Evolutionary conservation across 35 echinoderm and acorn worm species (phyloP).

Genomic region (Amphiura filiformis): DNA sequence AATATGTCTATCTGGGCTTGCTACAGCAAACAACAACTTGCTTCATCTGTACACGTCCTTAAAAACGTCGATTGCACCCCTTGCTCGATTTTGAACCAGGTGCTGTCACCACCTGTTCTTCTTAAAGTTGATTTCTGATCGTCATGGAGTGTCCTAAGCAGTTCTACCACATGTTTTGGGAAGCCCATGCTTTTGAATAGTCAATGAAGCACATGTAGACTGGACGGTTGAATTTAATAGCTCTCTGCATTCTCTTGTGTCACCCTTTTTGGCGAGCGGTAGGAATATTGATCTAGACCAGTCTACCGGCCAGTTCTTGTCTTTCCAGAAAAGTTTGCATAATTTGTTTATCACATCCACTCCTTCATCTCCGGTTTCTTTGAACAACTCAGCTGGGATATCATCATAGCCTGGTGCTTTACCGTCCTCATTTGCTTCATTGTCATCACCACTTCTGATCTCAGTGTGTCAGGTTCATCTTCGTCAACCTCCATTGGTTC

Average conservation of each 20-base stretch:
- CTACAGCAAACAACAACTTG: too few species aligned
- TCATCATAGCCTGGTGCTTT: constrained; percentile 17
- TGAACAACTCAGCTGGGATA: constrained; percentile 10
- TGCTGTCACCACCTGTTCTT: background rate
- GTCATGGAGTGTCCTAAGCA: constrained; percentile 16
- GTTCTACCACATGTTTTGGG: constrained; percentile 23
- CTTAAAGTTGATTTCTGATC: constrained; percentile 18
- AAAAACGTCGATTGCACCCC: too few species aligned
- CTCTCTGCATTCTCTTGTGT: constrained; percentile 43
- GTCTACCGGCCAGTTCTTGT: constrained; percentile 41
- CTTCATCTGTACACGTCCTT: too few species aligned
- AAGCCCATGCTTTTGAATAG: constrained; percentile 50
- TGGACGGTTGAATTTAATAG: constrained; percentile 14
- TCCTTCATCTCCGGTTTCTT: background rate
- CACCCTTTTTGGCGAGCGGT: constrained; percentile 36
- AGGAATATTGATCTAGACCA: constrained; percentile 9
- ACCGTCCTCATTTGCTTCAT: background rate
- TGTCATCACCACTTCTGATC: background rate
- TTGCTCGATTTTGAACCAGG: too few species aligned
- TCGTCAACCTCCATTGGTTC: background rate
- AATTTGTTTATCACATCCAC: constrained; percentile 5
- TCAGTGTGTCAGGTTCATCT: background rate
- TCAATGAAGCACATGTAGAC: constrained; percentile 49
- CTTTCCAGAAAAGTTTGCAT: constrained; percentile 45
- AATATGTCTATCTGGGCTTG: too few species aligned